phyloP scores from a whole-genome alignment of 2,888 invertebrate genomes.

The Ennomos erosarius region DNA sequence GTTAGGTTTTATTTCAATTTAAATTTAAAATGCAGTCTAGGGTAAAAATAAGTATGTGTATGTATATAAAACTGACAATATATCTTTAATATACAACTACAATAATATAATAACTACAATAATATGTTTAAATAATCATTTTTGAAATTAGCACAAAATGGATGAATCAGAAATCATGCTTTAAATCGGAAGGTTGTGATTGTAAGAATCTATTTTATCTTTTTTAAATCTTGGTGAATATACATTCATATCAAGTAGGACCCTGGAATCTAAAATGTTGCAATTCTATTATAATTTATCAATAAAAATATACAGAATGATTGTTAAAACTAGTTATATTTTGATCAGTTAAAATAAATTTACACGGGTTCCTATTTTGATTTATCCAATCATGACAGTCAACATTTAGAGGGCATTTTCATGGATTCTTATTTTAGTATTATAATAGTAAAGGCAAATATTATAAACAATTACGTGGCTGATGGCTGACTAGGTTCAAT shows the following conservation, averaged over 20 bases:
- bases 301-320: no score
- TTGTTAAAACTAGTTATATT: no score
- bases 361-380: not conserved
- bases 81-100: conserved; percentile 19
- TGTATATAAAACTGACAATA: conserved; percentile 41
- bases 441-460: no score
- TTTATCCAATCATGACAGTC: not conserved
- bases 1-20: conserved; percentile 5
- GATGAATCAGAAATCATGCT: conserved; percentile 55
- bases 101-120: no score
- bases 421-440: no score
- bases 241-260: conserved; percentile 1
- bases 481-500: no score
- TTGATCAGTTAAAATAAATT: not conserved
- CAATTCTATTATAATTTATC: no score
- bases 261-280: no score
- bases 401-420: not conserved
- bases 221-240: conserved; percentile 29
- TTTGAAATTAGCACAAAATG: conserved; percentile 59
- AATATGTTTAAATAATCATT: conserved; percentile 11
- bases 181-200: conserved; percentile 72
- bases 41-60: conserved; percentile 26
- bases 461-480: no score
- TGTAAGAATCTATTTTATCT: conserved; percentile 53
- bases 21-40: conserved; percentile 19